Conservation (phyloP, 2,797 vertebrate species). For the Rhinoraja longicauda region DNA sequence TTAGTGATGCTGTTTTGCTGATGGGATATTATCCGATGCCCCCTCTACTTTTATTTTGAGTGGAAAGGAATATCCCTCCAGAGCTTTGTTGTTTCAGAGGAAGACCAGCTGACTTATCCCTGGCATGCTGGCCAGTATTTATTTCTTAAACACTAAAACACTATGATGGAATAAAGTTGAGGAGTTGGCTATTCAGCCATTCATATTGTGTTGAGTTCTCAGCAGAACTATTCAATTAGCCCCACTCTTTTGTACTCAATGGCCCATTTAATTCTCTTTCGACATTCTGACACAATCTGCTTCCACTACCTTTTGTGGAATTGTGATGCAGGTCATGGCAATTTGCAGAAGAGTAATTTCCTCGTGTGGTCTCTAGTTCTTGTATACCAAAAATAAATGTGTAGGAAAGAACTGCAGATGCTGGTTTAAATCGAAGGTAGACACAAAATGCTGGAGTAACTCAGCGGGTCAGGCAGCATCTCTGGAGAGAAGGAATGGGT, state of each 20-base stretch:
- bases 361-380: too few species aligned
- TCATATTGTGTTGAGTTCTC: too few species aligned
- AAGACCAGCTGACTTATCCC: background rate
- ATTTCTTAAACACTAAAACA: background rate
- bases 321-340: background rate
- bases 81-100: background rate
- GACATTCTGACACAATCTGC: background rate
- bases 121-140: background rate
- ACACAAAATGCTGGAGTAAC: too few species aligned
- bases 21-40: background rate
- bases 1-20: background rate
- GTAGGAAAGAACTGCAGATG: too few species aligned
- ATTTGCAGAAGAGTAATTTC: too few species aligned
- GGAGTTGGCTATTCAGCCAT: background rate
- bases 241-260: background rate
- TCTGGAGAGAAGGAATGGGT: too few species aligned
- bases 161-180: background rate
- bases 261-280: background rate
- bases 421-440: too few species aligned
- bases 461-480: too few species aligned
- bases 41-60: background rate
- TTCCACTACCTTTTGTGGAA: background rate
- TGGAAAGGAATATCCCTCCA: background rate
- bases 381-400: too few species aligned
- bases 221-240: background rate